Conservation (phyloP, 2,113 vertebrate genomes). For the Vombatus ursinus region DNA sequence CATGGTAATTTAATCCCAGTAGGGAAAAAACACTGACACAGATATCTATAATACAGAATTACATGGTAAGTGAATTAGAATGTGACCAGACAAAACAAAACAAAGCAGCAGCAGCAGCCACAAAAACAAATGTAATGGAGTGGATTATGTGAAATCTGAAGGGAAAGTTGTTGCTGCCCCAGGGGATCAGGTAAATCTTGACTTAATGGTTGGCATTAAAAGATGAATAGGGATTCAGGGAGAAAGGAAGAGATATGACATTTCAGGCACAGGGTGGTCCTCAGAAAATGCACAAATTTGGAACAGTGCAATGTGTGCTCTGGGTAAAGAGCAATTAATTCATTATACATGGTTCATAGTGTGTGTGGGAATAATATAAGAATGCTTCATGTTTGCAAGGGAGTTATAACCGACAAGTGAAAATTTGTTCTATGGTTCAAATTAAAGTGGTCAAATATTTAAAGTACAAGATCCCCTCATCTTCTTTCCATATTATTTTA, state of each 20-base stretch:
- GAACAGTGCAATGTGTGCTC: not conserved
- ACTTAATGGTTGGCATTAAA: not conserved
- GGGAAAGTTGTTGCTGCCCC: not conserved
- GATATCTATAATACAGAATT: not conserved
- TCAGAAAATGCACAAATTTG: not conserved
- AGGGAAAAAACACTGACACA: not conserved
- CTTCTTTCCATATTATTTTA: not conserved
- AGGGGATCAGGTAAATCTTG: not conserved
- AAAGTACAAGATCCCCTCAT: not conserved
- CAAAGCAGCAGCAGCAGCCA: not conserved
- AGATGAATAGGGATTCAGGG: not conserved
- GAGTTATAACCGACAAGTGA: slow-evolving; percentile 27
- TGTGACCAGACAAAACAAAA: not conserved
- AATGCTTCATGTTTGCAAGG: not conserved
- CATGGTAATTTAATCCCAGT: not conserved
- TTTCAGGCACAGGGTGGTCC: not conserved
- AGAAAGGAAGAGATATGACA: not conserved
- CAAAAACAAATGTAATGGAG: not conserved
- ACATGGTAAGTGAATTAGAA: not conserved
- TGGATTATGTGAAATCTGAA: not conserved
- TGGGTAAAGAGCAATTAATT: not conserved
- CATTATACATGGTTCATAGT: not conserved
- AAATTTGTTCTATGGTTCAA: not conserved
- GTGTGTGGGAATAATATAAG: not conserved
- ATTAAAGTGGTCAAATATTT: slow-evolving; percentile 24